Conservation (phyloP, 2,888 invertebrate species). For the Pterostichus niger region DNA sequence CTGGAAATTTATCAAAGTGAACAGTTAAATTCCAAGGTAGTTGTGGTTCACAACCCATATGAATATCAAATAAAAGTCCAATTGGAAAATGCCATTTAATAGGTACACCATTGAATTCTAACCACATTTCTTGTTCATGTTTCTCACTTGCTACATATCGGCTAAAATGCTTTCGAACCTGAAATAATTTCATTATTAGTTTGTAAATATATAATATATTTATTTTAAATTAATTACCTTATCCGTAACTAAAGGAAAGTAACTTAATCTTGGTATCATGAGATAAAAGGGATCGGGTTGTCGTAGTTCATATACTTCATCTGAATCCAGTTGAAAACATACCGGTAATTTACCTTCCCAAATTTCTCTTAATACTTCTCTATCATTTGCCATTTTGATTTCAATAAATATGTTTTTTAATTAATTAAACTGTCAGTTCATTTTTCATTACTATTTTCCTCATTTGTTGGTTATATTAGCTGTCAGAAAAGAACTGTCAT, state of each 20-base stretch:
- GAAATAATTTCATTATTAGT: constrained; percentile 70
- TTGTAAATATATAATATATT: constrained; percentile 44
- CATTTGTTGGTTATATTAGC: constrained; percentile 26
- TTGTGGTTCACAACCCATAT: constrained; percentile 82
- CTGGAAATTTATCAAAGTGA: constrained; percentile 97
- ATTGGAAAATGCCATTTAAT: constrained; percentile 94
- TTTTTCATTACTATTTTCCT: neutral
- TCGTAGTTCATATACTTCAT: constrained; percentile 93
- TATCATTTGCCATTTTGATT: constrained; percentile 91
- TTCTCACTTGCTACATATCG: constrained; percentile 89
- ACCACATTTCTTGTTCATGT: constrained; percentile 94
- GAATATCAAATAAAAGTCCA: constrained; percentile 95
- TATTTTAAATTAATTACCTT: constrained; percentile 82
- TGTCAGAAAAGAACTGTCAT: constrained; percentile 3
- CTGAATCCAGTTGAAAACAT: constrained; percentile 92
- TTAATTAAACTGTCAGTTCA: neutral
- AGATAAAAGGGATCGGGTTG: constrained; percentile 96
- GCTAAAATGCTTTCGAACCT: constrained; percentile 94
- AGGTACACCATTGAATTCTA: constrained; percentile 94
- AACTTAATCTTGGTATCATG: constrained; percentile 95
- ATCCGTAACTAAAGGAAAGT: constrained; percentile 96
- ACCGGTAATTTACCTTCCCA: constrained; percentile 98
- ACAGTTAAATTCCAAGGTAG: constrained; percentile 97
- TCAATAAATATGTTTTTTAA: constrained; percentile 2
- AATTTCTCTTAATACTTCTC: constrained; percentile 95